These are phyloP conservation scores for Lophotriccus pileatus DNA, from an alignment of 2,797 vertebrate species.

Conservation along the genomic window DNA sequence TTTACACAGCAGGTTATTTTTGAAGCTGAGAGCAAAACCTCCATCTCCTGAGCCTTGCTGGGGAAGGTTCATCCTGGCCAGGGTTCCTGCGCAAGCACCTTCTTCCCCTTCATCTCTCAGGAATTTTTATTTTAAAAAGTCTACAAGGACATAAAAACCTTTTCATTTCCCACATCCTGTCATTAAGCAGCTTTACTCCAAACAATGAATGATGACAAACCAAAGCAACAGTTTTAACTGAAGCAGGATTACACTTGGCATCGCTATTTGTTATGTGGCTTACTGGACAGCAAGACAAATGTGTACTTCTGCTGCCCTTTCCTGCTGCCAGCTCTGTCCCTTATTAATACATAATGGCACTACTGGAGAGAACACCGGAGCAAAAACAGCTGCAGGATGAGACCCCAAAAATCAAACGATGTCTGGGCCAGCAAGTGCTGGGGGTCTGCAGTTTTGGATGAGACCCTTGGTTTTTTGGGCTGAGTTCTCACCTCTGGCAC, in stretches of 20 bases:
- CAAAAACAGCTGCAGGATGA: not conserved
- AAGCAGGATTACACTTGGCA: slow-evolving; percentile 47
- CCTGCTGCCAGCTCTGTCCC: slow-evolving; percentile 8
- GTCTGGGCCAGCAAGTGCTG: not conserved
- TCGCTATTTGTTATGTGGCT: slow-evolving; percentile 29
- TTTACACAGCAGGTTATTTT: slow-evolving; percentile 30
- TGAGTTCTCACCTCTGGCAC: not conserved
- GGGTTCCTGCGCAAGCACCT: not conserved
- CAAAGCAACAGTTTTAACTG: slow-evolving; percentile 46
- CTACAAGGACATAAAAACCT: slow-evolving; percentile 17
- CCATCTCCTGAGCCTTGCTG: not conserved
- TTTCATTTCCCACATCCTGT: slow-evolving; percentile 51
- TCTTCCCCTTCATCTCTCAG: not conserved
- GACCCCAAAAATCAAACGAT: not conserved
- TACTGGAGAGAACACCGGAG: not conserved
- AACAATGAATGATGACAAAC: slow-evolving; percentile 63
- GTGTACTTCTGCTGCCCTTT: slow-evolving; percentile 7
- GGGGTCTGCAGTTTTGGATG: not conserved
- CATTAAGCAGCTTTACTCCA: slow-evolving; percentile 44
- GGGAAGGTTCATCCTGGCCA: not conserved
- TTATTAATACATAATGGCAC: not conserved
- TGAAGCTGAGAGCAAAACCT: slow-evolving; percentile 18
- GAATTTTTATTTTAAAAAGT: slow-evolving; percentile 40
- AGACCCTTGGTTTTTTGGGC: not conserved
- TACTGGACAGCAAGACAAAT: slow-evolving; percentile 59